Evolutionary conservation across 1,140 invertebrate species (phyloP), one percentile per base, ranked within the genome.

Genomic region (Zaprionus gabonicus): DNA sequence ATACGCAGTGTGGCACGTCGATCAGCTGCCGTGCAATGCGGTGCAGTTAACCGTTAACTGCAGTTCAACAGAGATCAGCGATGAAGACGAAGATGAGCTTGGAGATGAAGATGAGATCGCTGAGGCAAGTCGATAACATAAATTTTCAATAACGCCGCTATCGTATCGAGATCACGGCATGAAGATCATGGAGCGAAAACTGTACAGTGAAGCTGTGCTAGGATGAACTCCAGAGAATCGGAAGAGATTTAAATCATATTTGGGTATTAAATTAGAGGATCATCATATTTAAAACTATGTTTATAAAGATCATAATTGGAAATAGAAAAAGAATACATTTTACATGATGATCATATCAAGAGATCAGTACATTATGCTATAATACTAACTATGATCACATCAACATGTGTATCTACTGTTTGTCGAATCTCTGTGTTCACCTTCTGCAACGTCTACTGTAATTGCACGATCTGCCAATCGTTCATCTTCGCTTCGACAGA

Each of bases 11-110:
- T 56, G 53, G 53, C 53, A 56, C 25, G 23, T 46, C 17, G 62
- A 64, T 69, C 66, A 70, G 66, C 71, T 74, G 71, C n/a, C 44
- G 55, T 41, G 59, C 64, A 31, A 34, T 41, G 59, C 64, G 44
- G 64, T 44, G 31, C 46, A 34, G 56, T 55, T 68, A 68, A 68
- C 56, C 56, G 71, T 73, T 71, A 75, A 75, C 41, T 53, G 59
- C 41, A 75, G 72, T 64, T 70, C 72, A 71, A 23, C 59, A 75
- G 67, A 38, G 72, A 38, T 75, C 67, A 75, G 7, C 0, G 15
- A 34, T 34, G n/a, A 46, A 17, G 7, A 75, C 38, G 66, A 20
- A 27, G 27, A 25, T 34, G 6, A 4, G n/a, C 13, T 23, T 23
- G 23, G 28, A 28, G 28, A 34, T 51, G 53, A 9, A 57, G 31